Evolutionary conservation across 2,888 invertebrate genomes (phyloP).

Genomic region (Entomobrya multifasciata): DNA sequence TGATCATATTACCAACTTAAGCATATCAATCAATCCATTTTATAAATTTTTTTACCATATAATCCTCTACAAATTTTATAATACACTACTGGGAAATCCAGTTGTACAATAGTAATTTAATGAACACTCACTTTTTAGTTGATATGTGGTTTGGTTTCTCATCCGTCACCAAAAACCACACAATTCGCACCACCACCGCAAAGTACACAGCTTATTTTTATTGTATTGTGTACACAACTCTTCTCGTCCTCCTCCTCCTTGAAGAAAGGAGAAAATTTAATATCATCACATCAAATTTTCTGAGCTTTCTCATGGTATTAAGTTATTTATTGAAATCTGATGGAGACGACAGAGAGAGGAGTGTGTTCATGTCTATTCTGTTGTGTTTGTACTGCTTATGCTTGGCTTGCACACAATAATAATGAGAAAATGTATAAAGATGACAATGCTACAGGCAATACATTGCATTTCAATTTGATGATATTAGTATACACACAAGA

Average conservation of each 20-base stretch:
- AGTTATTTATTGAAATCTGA: slow-evolving; percentile 31
- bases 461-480: slow-evolving; percentile 62
- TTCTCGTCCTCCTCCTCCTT: neutral
- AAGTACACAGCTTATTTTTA: slow-evolving; percentile 8
- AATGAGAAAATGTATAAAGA: slow-evolving; percentile 48
- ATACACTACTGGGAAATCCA: too few species aligned
- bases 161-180: slow-evolving; percentile 2
- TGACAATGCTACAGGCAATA: slow-evolving; percentile 61
- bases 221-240: slow-evolving; percentile 54
- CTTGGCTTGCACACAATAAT: slow-evolving; percentile 39
- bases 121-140: too few species aligned
- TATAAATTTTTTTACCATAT: too few species aligned
- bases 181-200: neutral
- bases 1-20: neutral
- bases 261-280: slow-evolving; percentile 48
- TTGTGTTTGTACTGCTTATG: slow-evolving; percentile 16
- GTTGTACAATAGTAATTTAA: too few species aligned
- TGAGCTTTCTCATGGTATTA: slow-evolving; percentile 24
- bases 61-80: too few species aligned
- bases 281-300: slow-evolving; percentile 49
- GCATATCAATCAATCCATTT: neutral
- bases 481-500: neutral
- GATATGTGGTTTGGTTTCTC: too few species aligned
- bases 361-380: neutral
- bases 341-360: too few species aligned